A percentile compares a stretch with the other conserved stretches of the same genome.
phyloP scores from a whole-genome alignment of 2,797 vertebrate species.

The Rhinella marina region DNA sequence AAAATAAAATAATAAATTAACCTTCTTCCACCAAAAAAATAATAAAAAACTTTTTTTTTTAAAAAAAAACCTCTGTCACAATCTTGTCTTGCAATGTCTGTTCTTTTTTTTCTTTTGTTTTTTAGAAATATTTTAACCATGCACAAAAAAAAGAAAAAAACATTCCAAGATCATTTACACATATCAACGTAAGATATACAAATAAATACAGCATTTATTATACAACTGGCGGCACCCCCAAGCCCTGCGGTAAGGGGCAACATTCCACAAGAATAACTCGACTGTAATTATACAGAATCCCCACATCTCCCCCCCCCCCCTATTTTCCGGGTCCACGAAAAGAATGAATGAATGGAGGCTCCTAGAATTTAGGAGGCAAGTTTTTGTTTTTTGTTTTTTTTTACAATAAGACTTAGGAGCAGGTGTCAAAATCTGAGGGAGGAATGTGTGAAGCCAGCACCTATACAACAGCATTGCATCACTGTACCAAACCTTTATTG shows the following conservation, averaged over 20 bases:
- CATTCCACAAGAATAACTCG: slow-evolving; percentile 50
- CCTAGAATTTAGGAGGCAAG: slow-evolving; percentile 8
- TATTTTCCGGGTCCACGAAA: slow-evolving; percentile 28
- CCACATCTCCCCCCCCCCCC: slow-evolving; percentile 24
- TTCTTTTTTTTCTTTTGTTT: slow-evolving; percentile 42
- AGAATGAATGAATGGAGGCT: slow-evolving; percentile 8
- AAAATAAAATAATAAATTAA: slow-evolving; percentile 32
- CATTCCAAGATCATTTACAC: slow-evolving; percentile 62
- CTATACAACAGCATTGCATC: slow-evolving; percentile 25
- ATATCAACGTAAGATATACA: slow-evolving; percentile 61
- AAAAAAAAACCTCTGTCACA: slow-evolving; percentile 42
- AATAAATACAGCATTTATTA: slow-evolving; percentile 62
- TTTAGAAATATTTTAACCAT: slow-evolving; percentile 61
- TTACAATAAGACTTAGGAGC: slow-evolving; percentile 26
- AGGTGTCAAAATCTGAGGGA: background rate
- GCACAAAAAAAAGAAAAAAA: slow-evolving; percentile 53
- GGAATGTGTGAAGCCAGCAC: slow-evolving; percentile 37
- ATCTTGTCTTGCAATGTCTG: slow-evolving; percentile 51
- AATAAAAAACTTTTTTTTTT: slow-evolving; percentile 30
- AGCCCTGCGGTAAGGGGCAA: slow-evolving; percentile 48
- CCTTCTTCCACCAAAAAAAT: slow-evolving; percentile 27
- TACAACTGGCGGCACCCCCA: slow-evolving; percentile 59
- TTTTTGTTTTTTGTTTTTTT: background rate
- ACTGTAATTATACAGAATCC: slow-evolving; percentile 47
- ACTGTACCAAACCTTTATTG: slow-evolving; percentile 47